Conservation (phyloP, 2,888 invertebrate genomes). For the Macrophya annulata region DNA sequence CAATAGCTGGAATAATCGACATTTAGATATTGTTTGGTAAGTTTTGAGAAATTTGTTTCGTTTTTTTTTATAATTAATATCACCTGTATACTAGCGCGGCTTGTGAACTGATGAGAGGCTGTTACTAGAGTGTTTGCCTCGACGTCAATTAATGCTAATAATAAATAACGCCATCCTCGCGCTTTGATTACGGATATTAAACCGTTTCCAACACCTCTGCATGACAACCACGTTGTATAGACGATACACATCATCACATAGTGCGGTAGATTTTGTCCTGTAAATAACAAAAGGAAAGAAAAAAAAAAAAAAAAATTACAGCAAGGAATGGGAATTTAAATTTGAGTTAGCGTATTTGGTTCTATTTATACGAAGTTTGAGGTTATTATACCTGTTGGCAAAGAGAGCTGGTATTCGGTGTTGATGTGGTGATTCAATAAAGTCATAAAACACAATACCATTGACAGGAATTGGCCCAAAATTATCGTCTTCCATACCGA, state of each 20-base stretch:
- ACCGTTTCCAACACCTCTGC: conserved; percentile 84
- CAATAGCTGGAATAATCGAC: conserved; percentile 85
- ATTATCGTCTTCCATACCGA: conserved; percentile 88
- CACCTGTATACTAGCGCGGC: conserved; percentile 88
- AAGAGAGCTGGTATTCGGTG: conserved; percentile 85
- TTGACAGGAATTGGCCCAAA: conserved; percentile 88
- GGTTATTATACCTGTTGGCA: conserved; percentile 85
- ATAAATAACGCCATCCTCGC: conserved; percentile 89
- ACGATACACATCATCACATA: conserved; percentile 89
- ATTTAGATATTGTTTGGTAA: neutral
- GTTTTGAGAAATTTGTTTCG: neutral
- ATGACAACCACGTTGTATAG: conserved; percentile 89
- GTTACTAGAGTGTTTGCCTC: conserved; percentile 92
- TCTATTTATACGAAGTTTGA: conserved; percentile 34
- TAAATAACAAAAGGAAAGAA: neutral
- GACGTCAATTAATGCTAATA: conserved; percentile 91
- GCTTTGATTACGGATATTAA: conserved; percentile 85
- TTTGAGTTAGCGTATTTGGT: neutral
- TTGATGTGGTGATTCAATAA: conserved; percentile 87
- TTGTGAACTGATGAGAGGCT: conserved; percentile 89
- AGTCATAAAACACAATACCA: conserved; percentile 90
- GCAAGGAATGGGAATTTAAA: neutral
- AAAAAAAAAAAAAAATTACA: neutral
- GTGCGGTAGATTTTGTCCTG: conserved; percentile 90
- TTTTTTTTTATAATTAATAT: conserved; percentile 1